Evolutionary conservation across 2,113 vertebrate genomes (phyloP).

Genomic region (Elephas maximus): DNA sequence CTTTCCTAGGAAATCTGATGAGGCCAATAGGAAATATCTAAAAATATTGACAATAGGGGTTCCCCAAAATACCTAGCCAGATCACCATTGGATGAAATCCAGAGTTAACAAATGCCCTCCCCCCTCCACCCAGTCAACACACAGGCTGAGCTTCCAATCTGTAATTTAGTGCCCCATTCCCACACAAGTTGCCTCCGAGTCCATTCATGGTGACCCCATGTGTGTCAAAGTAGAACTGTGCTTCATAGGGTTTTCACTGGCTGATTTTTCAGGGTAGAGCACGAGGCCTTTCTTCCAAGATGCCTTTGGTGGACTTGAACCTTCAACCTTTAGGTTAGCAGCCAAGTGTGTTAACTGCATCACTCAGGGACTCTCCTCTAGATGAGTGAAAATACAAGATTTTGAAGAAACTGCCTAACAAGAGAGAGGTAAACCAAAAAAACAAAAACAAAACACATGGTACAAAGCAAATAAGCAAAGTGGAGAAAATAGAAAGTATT

Average conservation of each 20-base stretch:
- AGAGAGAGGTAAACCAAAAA: background rate
- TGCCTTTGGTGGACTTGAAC: too few species aligned
- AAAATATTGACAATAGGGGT: background rate
- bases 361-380: background rate
- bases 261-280: too few species aligned
- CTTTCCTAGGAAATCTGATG: background rate
- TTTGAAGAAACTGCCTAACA: background rate
- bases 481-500: background rate
- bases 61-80: background rate
- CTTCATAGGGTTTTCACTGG: too few species aligned
- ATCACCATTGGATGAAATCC: background rate
- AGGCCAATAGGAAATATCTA: background rate
- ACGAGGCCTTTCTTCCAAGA: too few species aligned
- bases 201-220: too few species aligned
- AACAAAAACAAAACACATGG: background rate
- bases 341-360: too few species aligned
- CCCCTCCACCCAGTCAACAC: background rate
- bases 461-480: background rate
- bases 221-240: too few species aligned
- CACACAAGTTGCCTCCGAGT: too few species aligned
- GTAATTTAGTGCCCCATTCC: background rate
- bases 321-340: too few species aligned
- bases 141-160: background rate
- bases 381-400: background rate
- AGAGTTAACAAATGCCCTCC: background rate